Base-by-base conservation (phyloP, 2,888 invertebrate genomes). In the Eulithis prunata region DNA sequence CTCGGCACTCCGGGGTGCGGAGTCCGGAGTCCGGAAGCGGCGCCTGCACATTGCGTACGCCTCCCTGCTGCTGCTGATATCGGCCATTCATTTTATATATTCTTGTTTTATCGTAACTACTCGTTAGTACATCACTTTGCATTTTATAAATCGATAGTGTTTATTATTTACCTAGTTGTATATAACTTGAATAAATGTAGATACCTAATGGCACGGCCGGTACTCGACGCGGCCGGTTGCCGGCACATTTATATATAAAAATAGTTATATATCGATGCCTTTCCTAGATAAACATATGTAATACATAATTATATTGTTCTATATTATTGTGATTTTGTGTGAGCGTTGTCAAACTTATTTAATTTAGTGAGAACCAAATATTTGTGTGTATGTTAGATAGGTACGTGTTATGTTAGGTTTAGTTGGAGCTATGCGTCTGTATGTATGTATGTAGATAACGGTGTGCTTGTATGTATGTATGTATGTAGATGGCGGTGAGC, bases 351-450 rank as follows among this genome's bases (percentile, higher is more conserved):
- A 68, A 56, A 59, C 53, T 74, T 72, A 75, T 77, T 81, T 82
- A 79, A 68, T 79, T 82, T 84, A 86, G 85, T 87, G 88, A 87
- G 86, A 88, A 89, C 90, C 90, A 89, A 89, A 89, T 89, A 88
- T 86, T 81, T 82, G 78, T 75, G 71, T 64, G 71, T 77, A 72
- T 78, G 77, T 83, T 79, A 82, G 78, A 78, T 78, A 76, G 65
- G 73, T 21, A 21, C 21, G 21, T 21, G 21, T 21, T 21, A 21
- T 69, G 69, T 73, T 76, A 78, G 77, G 57, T 14, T 57, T 58
- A 64, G 53, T 57, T 32, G 28, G n/a, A 38, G 62, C 62, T 43
- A 21, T 45, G 55, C 45, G 5, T 14, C 55, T 47, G 49, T 49
- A 21, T 49, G 51, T 41, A 4, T 14, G 8, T 4, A 21, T 12